phyloP scores from a whole-genome alignment of 2,888 invertebrate genomes.

The Xanthorhoe spadicearia region DNA sequence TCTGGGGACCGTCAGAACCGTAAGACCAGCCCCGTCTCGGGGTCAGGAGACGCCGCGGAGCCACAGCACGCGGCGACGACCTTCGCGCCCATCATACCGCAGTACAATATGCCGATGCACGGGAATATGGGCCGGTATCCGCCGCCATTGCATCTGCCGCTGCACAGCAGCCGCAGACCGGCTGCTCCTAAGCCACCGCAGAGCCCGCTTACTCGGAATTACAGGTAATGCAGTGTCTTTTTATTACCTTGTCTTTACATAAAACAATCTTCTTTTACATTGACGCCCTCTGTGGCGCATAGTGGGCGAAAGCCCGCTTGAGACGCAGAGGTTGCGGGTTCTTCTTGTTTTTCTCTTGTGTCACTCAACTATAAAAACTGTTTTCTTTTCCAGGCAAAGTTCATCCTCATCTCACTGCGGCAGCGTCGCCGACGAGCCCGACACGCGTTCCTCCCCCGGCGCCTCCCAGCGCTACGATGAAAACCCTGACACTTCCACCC shows the following conservation, averaged over 20 bases:
- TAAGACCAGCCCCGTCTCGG: slow-evolving; percentile 79
- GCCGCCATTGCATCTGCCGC: slow-evolving; percentile 86
- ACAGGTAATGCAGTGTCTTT: slow-evolving; percentile 67
- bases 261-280: no score
- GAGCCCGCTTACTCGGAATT: slow-evolving; percentile 84
- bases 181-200: slow-evolving; percentile 79
- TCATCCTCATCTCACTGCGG: slow-evolving; percentile 83
- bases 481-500: slow-evolving; percentile 78
- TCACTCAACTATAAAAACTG: background rate
- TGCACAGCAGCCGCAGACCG: slow-evolving; percentile 81
- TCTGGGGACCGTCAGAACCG: slow-evolving; percentile 73
- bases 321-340: no score
- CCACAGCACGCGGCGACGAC: slow-evolving; percentile 72
- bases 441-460: slow-evolving; percentile 81
- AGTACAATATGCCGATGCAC: slow-evolving; percentile 72
- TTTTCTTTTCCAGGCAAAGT: slow-evolving; percentile 69
- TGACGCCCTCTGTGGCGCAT: no score
- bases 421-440: slow-evolving; percentile 80
- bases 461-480: slow-evolving; percentile 79
- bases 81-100: slow-evolving; percentile 77
- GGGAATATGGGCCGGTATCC: slow-evolving; percentile 81
- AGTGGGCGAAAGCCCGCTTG: no score
- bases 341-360: no score
- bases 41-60: slow-evolving; percentile 84
- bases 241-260: no score